Conservation (phyloP, 2,113 vertebrate species). For the Electrona antarctica region DNA sequence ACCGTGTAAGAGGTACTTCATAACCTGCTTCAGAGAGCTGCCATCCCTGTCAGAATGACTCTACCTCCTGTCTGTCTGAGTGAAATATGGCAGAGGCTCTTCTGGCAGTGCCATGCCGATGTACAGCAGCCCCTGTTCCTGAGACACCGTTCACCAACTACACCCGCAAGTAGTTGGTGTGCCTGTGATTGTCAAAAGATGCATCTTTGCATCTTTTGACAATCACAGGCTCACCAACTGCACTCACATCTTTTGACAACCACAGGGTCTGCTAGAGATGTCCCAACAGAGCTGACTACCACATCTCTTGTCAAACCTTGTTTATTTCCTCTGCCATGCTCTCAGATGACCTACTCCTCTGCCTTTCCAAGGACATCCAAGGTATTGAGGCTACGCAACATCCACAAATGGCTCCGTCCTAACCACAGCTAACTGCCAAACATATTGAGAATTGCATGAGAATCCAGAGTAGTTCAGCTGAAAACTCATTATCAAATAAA, state of each 20-base stretch:
- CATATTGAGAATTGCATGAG: slow-evolving; percentile 54
- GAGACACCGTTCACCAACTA: slow-evolving; percentile 6
- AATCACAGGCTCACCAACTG: slow-evolving; percentile 6
- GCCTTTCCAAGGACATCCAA: slow-evolving; percentile 18
- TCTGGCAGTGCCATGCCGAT: slow-evolving; percentile 7
- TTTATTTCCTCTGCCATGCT: slow-evolving; percentile 11
- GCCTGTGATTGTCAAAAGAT: too few species aligned
- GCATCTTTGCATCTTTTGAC: too few species aligned
- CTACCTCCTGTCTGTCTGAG: neutral
- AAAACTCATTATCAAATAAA: neutral
- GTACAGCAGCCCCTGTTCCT: slow-evolving; percentile 16
- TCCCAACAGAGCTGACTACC: slow-evolving; percentile 36
- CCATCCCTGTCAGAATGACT: neutral
- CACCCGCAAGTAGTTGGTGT: neutral
- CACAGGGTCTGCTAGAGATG: slow-evolving; percentile 8
- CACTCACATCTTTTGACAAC: slow-evolving; percentile 32
- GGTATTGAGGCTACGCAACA: slow-evolving; percentile 4
- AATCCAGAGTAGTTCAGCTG: slow-evolving; percentile 21
- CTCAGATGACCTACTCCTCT: slow-evolving; percentile 23
- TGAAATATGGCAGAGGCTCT: neutral
- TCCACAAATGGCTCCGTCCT: slow-evolving; percentile 44
- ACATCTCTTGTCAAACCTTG: slow-evolving; percentile 30
- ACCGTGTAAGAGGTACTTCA: too few species aligned
- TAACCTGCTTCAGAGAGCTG: too few species aligned
- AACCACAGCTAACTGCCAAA: slow-evolving; percentile 44